Evolutionary conservation across 2,888 invertebrate genomes (phyloP), one percentile per base, ranked within the genome.

Genomic region (Pinctada fucata): DNA sequence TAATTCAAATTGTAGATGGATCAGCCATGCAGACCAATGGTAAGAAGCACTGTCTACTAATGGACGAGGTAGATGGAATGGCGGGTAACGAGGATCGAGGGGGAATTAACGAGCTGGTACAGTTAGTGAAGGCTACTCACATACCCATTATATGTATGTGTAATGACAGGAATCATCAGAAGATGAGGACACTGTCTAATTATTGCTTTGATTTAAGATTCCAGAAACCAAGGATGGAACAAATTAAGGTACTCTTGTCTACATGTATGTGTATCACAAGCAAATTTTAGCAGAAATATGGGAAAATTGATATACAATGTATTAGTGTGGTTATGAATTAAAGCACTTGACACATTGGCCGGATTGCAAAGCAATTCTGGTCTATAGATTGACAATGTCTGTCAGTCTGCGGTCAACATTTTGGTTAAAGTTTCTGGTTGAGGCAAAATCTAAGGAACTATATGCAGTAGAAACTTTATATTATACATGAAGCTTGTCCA

Each of bases 41-140:
- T 10, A 85, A 84, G 85, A 97, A 97, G 88, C 97, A 97, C 90
- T 97, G 97, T 13, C 93, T 99, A 5, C 94, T 99, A n/a, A 99
- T 99, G 99, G 99, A 99, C 90, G 99, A 99, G 94, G 99, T 99
- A 0, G 99, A 99, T 91, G 99, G 99, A 6, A 99, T 99, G 99
- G 97, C 98, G 0, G 99, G 99, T 2, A 99, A 99, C 92, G 98
- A 99, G 93, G 99, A 99, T 93, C 95, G 99, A 87, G 99, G 99
- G 47, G 99, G 99, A 66, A 95, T 99, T 73, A 86, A 97, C 93
- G 99, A 99, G 93, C 93, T 99, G 68, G 98, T 99, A 79, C 93
- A 94, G 8, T 94, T 99, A 45, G 99, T 99, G 82, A 99, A 99
- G 93, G 94, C 94, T 0, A 94, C 97, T 0, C 96, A 89, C 67